Evolutionary conservation across 2,888 invertebrate species (phyloP).

Genomic region (Ennomos fuscantarius): DNA sequence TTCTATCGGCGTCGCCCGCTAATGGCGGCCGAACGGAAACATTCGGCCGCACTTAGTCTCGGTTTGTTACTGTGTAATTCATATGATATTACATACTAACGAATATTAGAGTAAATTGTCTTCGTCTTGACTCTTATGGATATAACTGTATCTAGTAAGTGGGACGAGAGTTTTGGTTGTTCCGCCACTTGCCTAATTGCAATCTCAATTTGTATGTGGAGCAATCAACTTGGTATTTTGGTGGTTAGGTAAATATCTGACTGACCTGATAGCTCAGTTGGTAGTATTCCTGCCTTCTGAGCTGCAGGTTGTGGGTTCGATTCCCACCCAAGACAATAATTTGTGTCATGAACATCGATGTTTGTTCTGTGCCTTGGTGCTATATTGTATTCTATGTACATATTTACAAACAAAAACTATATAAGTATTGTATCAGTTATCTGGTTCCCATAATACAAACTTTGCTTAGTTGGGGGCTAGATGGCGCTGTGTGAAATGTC

Average conservation of each 20-base stretch:
- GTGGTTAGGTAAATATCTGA: constrained; percentile 11
- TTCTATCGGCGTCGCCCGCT: constrained; percentile 74
- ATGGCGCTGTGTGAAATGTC: too few species aligned
- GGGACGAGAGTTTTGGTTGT: constrained; percentile 30
- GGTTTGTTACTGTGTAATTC: constrained; percentile 82
- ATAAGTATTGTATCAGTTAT: too few species aligned
- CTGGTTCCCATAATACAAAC: too few species aligned
- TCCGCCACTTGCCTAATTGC: constrained; percentile 29
- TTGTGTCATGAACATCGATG: too few species aligned
- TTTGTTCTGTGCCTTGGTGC: too few species aligned
- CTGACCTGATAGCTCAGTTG: too few species aligned
- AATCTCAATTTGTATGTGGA: constrained; percentile 19
- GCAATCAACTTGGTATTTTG: constrained; percentile 13
- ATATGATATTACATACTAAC: constrained; percentile 70
- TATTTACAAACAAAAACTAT: too few species aligned
- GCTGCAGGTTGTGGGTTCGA: too few species aligned
- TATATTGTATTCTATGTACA: too few species aligned
- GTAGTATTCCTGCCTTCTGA: too few species aligned
- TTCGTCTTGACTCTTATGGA: constrained; percentile 50
- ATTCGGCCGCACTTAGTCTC: constrained; percentile 80
- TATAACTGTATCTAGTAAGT: constrained; percentile 40
- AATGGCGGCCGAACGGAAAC: constrained; percentile 74
- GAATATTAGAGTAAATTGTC: constrained; percentile 70
- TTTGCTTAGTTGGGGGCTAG: too few species aligned
- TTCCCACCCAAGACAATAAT: too few species aligned